These are phyloP conservation scores for Lepidostoma basale DNA, from an alignment of 1,140 invertebrate genomes.

Conservation along the genomic window DNA sequence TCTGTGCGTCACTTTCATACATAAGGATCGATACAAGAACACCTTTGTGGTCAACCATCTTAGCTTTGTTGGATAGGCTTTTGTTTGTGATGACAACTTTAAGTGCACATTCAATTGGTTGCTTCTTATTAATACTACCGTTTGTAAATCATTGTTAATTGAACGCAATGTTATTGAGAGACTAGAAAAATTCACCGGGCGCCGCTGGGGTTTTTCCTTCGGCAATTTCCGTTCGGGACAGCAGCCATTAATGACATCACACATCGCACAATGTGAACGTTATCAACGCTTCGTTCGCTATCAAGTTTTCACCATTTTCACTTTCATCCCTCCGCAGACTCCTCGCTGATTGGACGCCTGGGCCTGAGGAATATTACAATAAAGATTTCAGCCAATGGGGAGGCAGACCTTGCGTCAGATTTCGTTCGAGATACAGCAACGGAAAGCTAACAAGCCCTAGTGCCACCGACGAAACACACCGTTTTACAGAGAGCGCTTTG, in stretches of 20 bases:
- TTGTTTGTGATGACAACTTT: too few species aligned
- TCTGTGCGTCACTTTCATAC: too few species aligned
- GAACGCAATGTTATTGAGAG: background rate
- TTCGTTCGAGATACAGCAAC: too few species aligned
- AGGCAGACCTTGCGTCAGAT: slow-evolving; percentile 4
- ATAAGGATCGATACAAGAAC: too few species aligned
- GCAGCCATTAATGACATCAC: background rate
- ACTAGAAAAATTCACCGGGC: background rate
- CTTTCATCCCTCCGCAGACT: slow-evolving; percentile 2
- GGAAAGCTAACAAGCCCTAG: too few species aligned
- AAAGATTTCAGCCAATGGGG: slow-evolving; percentile 34
- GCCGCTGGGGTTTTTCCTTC: background rate
- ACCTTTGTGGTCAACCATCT: too few species aligned
- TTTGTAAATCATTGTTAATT: background rate
- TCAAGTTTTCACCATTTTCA: slow-evolving; percentile 16
- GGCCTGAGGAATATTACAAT: slow-evolving; percentile 23
- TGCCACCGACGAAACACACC: too few species aligned
- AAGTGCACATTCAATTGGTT: background rate
- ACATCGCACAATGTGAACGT: background rate
- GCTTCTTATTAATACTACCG: background rate
- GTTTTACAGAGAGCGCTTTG: too few species aligned
- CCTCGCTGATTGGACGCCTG: slow-evolving; percentile 11
- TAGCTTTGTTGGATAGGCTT: too few species aligned
- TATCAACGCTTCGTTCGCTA: background rate
- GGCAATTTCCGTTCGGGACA: background rate